Evolutionary conservation across 2,113 vertebrate genomes (phyloP).

Genomic region (Perca fluviatilis): DNA sequence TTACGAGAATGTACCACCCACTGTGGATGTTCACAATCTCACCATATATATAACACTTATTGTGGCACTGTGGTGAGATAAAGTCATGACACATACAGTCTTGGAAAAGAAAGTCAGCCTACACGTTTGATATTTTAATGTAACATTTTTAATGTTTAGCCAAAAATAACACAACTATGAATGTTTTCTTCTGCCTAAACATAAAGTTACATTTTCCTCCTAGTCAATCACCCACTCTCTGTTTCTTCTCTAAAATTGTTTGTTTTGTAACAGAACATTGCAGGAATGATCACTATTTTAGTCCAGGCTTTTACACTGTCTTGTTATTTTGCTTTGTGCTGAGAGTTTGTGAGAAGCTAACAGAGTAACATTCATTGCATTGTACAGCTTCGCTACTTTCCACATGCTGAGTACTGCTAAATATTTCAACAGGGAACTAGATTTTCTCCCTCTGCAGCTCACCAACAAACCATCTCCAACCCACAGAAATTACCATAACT

Average conservation of each 20-base stretch:
- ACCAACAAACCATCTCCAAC: slow-evolving; percentile 55
- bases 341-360: slow-evolving; percentile 31
- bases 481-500: slow-evolving; percentile 49
- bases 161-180: neutral
- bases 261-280: neutral
- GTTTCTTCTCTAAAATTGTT: neutral
- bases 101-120: slow-evolving; percentile 7
- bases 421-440: slow-evolving; percentile 73
- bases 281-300: slow-evolving; percentile 8
- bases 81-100: neutral
- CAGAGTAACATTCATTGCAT: slow-evolving; percentile 29
- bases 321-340: slow-evolving; percentile 22
- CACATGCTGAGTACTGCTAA: slow-evolving; percentile 54
- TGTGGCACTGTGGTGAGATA: neutral
- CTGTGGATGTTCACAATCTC: slow-evolving; percentile 34
- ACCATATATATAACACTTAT: slow-evolving; percentile 3
- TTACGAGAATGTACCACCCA: slow-evolving; percentile 35
- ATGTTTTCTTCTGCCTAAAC: neutral
- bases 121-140: slow-evolving; percentile 18
- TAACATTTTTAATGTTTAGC: neutral
- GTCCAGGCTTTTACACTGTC: neutral
- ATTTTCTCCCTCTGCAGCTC: slow-evolving; percentile 56
- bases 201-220: neutral
- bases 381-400: slow-evolving; percentile 20
- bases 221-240: neutral